Conservation (phyloP, 2,888 invertebrate genomes). For the Lamproptera curius region DNA sequence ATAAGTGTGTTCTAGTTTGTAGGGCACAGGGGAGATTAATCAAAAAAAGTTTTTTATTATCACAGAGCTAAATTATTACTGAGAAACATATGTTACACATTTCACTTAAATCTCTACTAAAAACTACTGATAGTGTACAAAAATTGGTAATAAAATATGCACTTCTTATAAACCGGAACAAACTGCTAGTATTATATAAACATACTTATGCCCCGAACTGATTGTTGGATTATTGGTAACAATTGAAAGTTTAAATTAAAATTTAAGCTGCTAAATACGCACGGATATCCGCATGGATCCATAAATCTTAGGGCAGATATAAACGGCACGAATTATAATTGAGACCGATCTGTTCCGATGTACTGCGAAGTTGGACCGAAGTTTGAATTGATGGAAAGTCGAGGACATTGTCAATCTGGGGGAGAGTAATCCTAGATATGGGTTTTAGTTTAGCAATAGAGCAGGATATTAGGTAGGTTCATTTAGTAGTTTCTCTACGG, state of each 20-base stretch:
- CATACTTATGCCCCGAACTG: no score
- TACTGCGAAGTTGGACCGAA: slow-evolving; percentile 15
- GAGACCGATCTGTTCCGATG: slow-evolving; percentile 13
- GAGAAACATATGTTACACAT: no score
- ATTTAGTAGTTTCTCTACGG: slow-evolving; percentile 31
- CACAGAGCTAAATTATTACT: no score
- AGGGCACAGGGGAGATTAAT: no score
- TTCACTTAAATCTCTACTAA: no score
- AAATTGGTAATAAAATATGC: no score
- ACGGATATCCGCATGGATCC: slow-evolving; percentile 9
- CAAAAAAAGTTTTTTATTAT: no score
- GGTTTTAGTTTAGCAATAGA: slow-evolving; percentile 47
- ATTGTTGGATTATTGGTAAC: slow-evolving; percentile 1
- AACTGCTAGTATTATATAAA: no score
- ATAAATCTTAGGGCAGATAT: slow-evolving; percentile 16
- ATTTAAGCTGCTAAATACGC: slow-evolving; percentile 13
- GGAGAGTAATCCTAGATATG: slow-evolving; percentile 51
- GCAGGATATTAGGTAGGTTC: slow-evolving; percentile 27
- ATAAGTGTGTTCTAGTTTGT: no score
- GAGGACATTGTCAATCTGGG: slow-evolving; percentile 29
- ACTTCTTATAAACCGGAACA: no score
- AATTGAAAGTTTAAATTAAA: slow-evolving; percentile 19
- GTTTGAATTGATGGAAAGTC: slow-evolving; percentile 19
- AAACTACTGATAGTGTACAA: no score
- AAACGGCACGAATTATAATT: slow-evolving; percentile 17